Percentiles rank a stretch among this genome's conserved stretches.
These are phyloP conservation scores for Callaeas wilsoni DNA, from an alignment of 2,113 vertebrate species.

Conservation along the genomic window DNA sequence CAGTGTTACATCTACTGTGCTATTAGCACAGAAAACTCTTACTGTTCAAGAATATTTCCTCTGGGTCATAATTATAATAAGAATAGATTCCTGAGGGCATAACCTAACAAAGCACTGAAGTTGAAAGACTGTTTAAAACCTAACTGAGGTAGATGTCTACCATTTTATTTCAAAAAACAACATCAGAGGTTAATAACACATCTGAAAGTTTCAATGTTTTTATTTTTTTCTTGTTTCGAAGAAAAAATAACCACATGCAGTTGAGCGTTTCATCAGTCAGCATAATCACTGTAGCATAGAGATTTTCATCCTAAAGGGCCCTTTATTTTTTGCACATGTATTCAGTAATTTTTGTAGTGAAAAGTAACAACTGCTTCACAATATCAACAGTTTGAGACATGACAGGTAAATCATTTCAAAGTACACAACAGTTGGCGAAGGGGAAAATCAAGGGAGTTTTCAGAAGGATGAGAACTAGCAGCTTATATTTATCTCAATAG, in stretches of 20 bases:
- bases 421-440: not conserved
- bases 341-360: not conserved
- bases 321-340: not conserved
- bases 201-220: not conserved
- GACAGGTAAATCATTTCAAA: not conserved
- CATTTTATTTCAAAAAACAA: not conserved
- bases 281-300: not conserved
- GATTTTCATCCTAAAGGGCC: not conserved
- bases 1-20: not conserved
- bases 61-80: conserved; percentile 37
- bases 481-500: not conserved
- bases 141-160: conserved; percentile 6
- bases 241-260: not conserved
- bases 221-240: not conserved
- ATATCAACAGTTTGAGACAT: not conserved
- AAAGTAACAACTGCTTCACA: not conserved
- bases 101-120: not conserved
- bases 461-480: not conserved
- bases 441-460: not conserved
- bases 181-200: not conserved
- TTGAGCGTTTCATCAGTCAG: not conserved
- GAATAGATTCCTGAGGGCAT: conserved; percentile 16
- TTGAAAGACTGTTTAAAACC: conserved; percentile 24
- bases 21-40: conserved; percentile 16
- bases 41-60: conserved; percentile 28